Percentiles rank a stretch among this genome's conserved stretches.
These are phyloP conservation scores for Jaculus jaculus DNA, from an alignment of 2,113 vertebrate species.

Conservation along the genomic window DNA sequence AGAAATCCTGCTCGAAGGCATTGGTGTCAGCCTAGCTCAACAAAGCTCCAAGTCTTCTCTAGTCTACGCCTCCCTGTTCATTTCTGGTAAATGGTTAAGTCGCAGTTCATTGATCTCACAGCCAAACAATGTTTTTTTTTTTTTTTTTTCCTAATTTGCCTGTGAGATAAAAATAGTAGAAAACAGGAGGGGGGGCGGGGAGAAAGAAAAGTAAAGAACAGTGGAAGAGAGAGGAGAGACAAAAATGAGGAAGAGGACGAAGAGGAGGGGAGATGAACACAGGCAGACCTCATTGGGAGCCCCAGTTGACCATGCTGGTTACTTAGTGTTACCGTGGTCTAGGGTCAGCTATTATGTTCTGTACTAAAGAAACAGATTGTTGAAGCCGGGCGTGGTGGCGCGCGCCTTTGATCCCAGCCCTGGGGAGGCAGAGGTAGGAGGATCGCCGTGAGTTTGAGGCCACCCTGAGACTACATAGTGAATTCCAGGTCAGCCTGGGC, in stretches of 20 bases:
- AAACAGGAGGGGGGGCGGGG: neutral
- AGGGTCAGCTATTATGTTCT: neutral
- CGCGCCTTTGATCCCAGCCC: no score
- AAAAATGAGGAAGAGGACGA: no score
- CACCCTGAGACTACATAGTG: no score
- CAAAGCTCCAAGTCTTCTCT: neutral
- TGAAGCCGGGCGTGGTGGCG: no score
- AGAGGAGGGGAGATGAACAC: neutral
- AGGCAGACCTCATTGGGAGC: neutral
- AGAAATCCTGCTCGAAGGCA: neutral
- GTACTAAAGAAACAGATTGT: neutral
- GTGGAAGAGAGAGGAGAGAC: neutral
- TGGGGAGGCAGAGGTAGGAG: no score
- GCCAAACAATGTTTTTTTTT: neutral
- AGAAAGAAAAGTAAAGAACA: fast-evolving
- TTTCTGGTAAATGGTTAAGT: slow-evolving; percentile 25
- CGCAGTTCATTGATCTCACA: neutral
- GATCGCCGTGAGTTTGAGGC: no score
- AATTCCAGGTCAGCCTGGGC: no score
- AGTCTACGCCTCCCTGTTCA: neutral
- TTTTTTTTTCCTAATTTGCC: neutral
- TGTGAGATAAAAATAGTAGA: neutral
- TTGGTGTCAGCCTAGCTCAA: neutral
- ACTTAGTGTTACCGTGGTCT: neutral
- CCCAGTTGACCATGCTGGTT: neutral